phyloP scores from a whole-genome alignment of 2,797 vertebrate species.

The Epinephelus awoara region DNA sequence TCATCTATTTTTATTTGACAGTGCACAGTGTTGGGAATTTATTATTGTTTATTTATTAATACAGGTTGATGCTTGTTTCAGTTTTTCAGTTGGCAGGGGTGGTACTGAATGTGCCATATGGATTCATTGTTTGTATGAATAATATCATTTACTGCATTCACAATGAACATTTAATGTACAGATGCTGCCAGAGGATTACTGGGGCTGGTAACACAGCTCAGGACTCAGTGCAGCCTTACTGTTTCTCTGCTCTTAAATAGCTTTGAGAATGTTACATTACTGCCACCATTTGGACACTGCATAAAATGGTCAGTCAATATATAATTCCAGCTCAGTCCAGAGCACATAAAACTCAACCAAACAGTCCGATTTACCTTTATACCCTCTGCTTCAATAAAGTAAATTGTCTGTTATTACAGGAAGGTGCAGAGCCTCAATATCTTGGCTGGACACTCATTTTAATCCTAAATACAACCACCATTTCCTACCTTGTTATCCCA shows the following conservation, averaged over 20 bases:
- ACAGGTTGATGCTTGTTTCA: neutral
- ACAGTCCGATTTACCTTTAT: conserved; percentile 23
- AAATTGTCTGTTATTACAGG: conserved; percentile 21
- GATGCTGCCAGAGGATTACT: conserved; percentile 18
- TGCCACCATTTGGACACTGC: conserved; percentile 69
- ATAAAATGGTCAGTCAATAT: conserved; percentile 47
- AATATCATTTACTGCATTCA: conserved; percentile 33
- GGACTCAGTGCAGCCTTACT: neutral
- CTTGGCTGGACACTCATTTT: conserved; percentile 12
- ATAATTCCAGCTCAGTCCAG: conserved; percentile 19
- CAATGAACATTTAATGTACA: conserved; percentile 32
- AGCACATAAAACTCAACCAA: conserved; percentile 25
- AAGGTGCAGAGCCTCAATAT: neutral
- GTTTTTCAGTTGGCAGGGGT: neutral
- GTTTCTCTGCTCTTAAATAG: conserved; percentile 8
- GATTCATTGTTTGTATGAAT: conserved; percentile 5
- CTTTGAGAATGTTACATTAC: conserved; percentile 54
- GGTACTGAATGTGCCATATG: neutral
- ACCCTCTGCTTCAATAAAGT: conserved; percentile 17
- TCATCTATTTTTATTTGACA: no score
- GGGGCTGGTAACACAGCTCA: neutral
- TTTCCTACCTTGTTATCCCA: conserved; percentile 41
- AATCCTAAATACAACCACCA: conserved; percentile 20
- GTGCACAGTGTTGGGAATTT: neutral
- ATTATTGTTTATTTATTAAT: neutral